Conservation (phyloP, 2,888 invertebrate species). For the Pseudococcus jackbeardsleyi region DNA sequence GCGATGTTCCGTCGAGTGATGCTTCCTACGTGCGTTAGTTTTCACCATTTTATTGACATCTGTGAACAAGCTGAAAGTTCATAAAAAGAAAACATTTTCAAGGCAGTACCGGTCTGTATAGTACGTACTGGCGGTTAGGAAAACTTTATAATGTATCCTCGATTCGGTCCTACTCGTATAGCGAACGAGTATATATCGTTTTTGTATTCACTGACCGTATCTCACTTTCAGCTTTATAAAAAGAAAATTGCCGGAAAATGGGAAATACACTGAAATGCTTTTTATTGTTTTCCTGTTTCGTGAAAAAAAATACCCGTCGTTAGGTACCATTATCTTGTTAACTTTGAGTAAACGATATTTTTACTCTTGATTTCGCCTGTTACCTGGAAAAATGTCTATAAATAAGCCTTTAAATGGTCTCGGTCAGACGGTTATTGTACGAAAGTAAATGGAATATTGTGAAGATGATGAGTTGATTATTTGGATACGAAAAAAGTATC, state of each 20-base stretch:
- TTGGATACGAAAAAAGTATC: no score
- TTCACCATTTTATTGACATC: conserved; percentile 24
- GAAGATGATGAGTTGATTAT: no score
- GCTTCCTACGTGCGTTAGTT: background rate
- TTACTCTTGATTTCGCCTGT: conserved; percentile 9
- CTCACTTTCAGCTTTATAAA: conserved; percentile 58
- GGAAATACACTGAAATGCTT: conserved; percentile 57
- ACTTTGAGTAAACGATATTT: conserved; percentile 26
- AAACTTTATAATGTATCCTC: conserved; percentile 41
- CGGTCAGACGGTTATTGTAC: no score
- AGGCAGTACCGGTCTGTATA: background rate
- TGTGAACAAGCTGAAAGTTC: background rate
- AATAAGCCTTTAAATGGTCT: background rate
- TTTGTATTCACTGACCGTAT: conserved; percentile 63
- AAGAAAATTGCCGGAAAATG: conserved; percentile 58
- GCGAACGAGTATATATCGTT: conserved; percentile 43
- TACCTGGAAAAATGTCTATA: background rate
- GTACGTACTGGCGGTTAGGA: background rate
- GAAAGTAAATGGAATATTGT: no score
- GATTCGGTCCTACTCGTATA: background rate
- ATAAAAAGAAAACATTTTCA: conserved; percentile 47
- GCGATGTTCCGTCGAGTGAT: background rate
- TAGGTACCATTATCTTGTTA: conserved; percentile 48
- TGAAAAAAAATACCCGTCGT: conserved; percentile 26
- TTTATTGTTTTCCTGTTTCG: conserved; percentile 56